Base-by-base conservation (phyloP, 2,888 invertebrate genomes). In the Criorhina ranunculi region DNA sequence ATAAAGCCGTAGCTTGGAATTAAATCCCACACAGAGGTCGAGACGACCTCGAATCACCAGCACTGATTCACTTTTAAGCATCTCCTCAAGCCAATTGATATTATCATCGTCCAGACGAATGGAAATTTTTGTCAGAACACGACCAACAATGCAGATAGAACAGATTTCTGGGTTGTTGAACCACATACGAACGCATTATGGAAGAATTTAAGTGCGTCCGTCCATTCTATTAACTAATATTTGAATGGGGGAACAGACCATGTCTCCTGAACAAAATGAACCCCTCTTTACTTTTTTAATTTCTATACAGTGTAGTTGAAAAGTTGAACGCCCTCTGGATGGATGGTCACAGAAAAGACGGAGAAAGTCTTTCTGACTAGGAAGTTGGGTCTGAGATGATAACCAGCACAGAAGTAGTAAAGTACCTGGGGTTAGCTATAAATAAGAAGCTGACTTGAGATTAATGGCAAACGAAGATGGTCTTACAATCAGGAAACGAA, bases 181-280 rank as follows among this genome's bases (percentile, higher is more conserved):
- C 81, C 62, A 62, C 60, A 62, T 70, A 60, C 75, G 40, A 12
- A 12, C 12, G 46, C 60, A 51, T 69, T 44, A 66, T 70, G 24
- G 37, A 49, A 64, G 69, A 69, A 64, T 70, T 76, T 59, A 82
- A 77, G 59, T 82, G 81, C 77, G 77, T 53, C 64, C 77, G 77
- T 53, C 64, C 77, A 44, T 51, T 70, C 49, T 51, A 46, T 70
- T 66, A 66, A 82, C 70, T 37, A 72, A 59, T 51, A 59, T 59
- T 76, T 57, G 42, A 31, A 59, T 76, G 51, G 70, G 57, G 53
- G 67, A 67, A 44, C 69, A 70, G 29, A 64, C 37, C 31, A 62
- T 40, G 44, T 67, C 77, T 78, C 24, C 29, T 57, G 33, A 49
- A 49, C 15, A 17, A 72, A 33, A 40, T 44, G 1, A 64, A 15